Conservation (phyloP, 2,113 vertebrate genomes). For the Athene noctua region DNA sequence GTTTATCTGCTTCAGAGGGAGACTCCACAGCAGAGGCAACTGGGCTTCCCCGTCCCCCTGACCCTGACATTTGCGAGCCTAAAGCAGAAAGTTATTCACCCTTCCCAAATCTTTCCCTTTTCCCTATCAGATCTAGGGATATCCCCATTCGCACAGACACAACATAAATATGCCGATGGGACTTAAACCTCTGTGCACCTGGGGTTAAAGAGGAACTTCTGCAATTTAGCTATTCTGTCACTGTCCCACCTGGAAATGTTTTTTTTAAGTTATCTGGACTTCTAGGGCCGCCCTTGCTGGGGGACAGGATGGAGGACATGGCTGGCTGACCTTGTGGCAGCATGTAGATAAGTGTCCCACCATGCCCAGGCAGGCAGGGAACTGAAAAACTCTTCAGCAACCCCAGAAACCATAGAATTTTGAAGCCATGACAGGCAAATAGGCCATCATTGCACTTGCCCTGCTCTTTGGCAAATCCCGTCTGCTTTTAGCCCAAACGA, state of each 20-base stretch:
- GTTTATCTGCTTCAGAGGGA: background rate
- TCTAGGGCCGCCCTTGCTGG: background rate
- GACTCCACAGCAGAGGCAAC: background rate
- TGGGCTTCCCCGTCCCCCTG: background rate
- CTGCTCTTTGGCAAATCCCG: background rate
- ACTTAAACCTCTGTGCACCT: background rate
- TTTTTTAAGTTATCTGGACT: no score
- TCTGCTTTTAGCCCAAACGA: background rate
- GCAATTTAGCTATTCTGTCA: background rate
- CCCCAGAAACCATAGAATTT: fast-evolving
- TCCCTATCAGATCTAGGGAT: background rate
- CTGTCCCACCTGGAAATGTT: background rate
- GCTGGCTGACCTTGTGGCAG: background rate
- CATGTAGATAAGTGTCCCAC: background rate
- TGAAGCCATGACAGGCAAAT: fast-evolving
- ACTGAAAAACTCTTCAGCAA: background rate
- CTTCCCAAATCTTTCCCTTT: background rate
- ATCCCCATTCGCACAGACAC: background rate
- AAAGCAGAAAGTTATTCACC: background rate
- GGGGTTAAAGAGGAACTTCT: background rate
- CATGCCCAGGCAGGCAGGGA: background rate
- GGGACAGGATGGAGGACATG: fast-evolving
- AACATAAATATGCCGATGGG: background rate
- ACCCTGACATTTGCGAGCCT: background rate
- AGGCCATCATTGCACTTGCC: fast-evolving